Base-by-base conservation (phyloP, 2,888 invertebrate species). In the Prostheceraeus crozeri region DNA sequence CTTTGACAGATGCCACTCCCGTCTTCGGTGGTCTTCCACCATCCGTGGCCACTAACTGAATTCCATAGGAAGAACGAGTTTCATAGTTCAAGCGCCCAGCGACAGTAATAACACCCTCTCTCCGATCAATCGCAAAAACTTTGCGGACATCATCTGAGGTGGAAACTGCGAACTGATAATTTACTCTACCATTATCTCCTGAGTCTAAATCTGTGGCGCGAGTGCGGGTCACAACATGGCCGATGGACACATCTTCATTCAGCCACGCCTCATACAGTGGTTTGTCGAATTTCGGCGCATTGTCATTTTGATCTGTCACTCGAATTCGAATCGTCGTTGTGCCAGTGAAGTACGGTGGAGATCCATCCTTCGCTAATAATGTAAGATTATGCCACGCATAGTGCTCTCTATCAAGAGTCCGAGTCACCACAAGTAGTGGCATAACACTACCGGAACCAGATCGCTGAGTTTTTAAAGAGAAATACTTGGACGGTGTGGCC, bases 21-120 rank as follows among this genome's bases (percentile, higher is more conserved):
- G 59, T 36, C n/a, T 30, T 30, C 2, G 59, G 16, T 14, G 59
- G 59, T 2, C 35, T 35, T 1, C 59, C 59, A 2, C 58, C 59
- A 23, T 59, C 59, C 6, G 8, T 27, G 19, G 59, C 59, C 3
- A 59, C 28, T n/a, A 59, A 23, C 4, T 31, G 21, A 16, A 59
- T n/a, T n/a, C n/a, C n/a, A n/a, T n/a, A n/a, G n/a, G n/a, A n/a
- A n/a, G n/a, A n/a, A n/a, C n/a, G n/a, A 23, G 57, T 16, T 21
- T 57, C 40, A 21, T 57, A 57, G 30, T 57, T 40, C n/a, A 57
- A 28, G n/a, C 16, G 36, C 4, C 27, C 27, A 23, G 28, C 36
- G 3, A 57, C 57, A n/a, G 27, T 25, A n/a, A 57, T 57, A n/a
- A 45, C 23, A 2, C 57, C 57, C 2, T 4, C 46, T 14, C 14